Base-by-base conservation (phyloP, 2,113 vertebrate genomes). In the Polypterus senegalus region DNA sequence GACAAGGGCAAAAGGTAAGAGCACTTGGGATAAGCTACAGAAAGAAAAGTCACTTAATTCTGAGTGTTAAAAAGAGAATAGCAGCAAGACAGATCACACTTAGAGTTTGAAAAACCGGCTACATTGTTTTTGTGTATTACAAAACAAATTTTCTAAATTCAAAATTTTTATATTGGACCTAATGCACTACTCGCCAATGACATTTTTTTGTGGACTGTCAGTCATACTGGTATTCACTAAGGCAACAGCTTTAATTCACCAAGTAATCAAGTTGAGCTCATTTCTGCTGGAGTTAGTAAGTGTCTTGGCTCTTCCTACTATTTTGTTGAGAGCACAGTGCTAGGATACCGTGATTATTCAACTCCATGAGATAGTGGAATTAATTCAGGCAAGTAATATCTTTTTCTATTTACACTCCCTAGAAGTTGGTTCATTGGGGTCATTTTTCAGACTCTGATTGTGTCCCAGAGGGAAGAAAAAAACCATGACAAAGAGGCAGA, bases 221-320 rank as follows among this genome's bases (percentile, higher is more conserved):
- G 4, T 43, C 3, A 58, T 6, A 58, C 9, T 43, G 56, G 43
- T 44, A 43, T 79, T 86, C 81, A 77, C 86, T 76, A 69, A 73
- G 83, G 83, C 71, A 84, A 83, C 84, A 77, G 77, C 73, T 62
- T 79, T 87, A 84, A 88, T 87, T 82, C 79, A 78, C 76, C 82
- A 83, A 79, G 81, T 79, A 84, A 88, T 83, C 79, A 81, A 81
- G 78, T 81, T 81, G 84, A 75, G 74, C 79, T 66, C 68, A 76
- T 63, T 73, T 80, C 76, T 79, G 65, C 71, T 70, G 63, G 72
- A 76, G 76, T 75, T 76, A 77, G 1, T 58, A 59, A 74, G 73
- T 83, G 5, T 86, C 80, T 74, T 79, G 83, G 74, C 79, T 74
- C 68, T 79, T 71, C 43, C 76, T 76, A 63, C 67, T 68, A 74